Evolutionary conservation across 2,113 vertebrate genomes (phyloP), one percentile per base, ranked within the genome.

Genomic region (Vulpes ferrilata): DNA sequence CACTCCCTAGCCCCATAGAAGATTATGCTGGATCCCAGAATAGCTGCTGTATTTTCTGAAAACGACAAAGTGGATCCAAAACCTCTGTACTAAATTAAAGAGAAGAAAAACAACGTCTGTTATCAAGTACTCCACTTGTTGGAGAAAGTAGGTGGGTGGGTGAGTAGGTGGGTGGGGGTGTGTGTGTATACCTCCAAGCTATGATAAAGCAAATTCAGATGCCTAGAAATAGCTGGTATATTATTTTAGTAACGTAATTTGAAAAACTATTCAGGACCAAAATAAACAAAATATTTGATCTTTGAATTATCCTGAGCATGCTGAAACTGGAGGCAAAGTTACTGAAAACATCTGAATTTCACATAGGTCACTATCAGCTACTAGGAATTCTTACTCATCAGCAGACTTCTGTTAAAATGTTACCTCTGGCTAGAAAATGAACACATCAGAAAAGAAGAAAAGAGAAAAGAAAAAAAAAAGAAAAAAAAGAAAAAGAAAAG

Each of bases 281-380:
- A 93, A 85, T 55, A 98, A 96, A 84, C 51, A 93, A 95, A 97
- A 86, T 62, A 95, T 80, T 86, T 91, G 48, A 60, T 88, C 78
- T 96, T 55, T 91, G 27, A 96, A 69, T 74, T 84, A 87, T 84
- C 67, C 25, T 65, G n/a, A 76, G 35, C 83, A 96, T 81, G 73
- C 55, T 93, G 67, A 97, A 93, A 94, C 64, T 81, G 38, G 62
- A 95, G 59, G 16, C 48, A 93, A 97, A 88, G 53, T 95, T 96
- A 78, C 51, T 80, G 53, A 96, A 87, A 96, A 84, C 59, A 84
- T 64, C 3, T 92, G 73, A 90, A 96, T 93, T 94, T 95, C 81
- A 94, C 65, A 92, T 51, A 94, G 71, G 65, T 95, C 81, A 93
- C 80, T 92, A 94, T 8, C 0, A 0, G 30, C 59, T 92, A 94